These are phyloP conservation scores for Phyllotis vaccarum DNA, from an alignment of 2,797 vertebrate genomes.

Conservation along the genomic window DNA sequence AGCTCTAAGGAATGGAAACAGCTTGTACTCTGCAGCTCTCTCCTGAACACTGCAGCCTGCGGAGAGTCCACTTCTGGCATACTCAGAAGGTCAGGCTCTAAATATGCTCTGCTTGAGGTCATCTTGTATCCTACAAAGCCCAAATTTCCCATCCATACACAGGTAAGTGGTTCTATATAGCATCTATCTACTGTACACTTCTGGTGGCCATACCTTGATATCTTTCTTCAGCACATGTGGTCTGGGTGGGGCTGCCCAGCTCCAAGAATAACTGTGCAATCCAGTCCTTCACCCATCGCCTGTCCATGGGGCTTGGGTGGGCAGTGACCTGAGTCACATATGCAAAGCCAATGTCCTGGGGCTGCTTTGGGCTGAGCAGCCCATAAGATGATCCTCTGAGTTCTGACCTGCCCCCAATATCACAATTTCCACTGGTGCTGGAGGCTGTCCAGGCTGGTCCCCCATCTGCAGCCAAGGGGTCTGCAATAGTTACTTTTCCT, in stretches of 20 bases:
- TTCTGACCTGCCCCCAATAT: neutral
- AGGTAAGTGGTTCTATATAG: too few species aligned
- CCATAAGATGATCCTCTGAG: neutral
- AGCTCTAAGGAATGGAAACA: neutral
- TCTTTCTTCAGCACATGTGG: neutral
- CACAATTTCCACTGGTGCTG: neutral
- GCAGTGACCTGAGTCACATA: neutral
- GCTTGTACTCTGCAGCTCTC: accelerated
- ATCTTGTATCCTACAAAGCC: neutral
- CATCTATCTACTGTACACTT: too few species aligned
- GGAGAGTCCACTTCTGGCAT: too few species aligned
- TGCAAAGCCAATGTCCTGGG: neutral
- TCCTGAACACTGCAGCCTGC: neutral
- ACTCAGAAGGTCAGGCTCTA: neutral
- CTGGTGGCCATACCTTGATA: neutral
- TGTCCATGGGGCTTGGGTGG: neutral
- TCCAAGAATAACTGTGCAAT: neutral
- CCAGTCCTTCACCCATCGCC: too few species aligned
- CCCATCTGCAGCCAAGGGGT: neutral
- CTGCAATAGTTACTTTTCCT: neutral
- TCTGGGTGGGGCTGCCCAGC: neutral
- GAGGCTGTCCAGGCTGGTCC: neutral
- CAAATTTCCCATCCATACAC: neutral
- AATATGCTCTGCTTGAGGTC: neutral
- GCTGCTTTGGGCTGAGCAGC: neutral